These are phyloP conservation scores for Calephelis virginiensis DNA, from an alignment of 1,140 invertebrate species.

Conservation along the genomic window DNA sequence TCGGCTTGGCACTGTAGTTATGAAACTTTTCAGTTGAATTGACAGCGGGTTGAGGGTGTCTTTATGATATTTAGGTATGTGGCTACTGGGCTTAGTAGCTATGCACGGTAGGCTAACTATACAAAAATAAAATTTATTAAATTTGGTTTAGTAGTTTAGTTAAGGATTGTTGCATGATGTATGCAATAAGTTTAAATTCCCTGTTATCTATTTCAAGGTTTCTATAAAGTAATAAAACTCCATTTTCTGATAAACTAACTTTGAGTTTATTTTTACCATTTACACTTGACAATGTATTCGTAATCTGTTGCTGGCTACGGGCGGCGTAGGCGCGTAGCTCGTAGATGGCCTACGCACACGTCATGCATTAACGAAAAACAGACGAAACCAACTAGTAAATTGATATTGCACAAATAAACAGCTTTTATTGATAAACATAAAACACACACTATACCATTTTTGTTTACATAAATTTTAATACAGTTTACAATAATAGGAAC, in stretches of 20 bases:
- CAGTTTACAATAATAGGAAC: conserved; percentile 74
- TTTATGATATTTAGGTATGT: too few species aligned
- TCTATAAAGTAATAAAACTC: conserved; percentile 57
- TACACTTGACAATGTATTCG: conserved; percentile 80
- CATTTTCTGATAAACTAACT: conserved; percentile 79
- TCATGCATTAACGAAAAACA: conserved; percentile 37
- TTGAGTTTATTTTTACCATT: conserved; percentile 81
- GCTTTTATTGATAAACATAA: conserved; percentile 24
- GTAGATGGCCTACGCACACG: conserved; percentile 57
- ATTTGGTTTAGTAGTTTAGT: too few species aligned
- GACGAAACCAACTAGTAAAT: conserved; percentile 27
- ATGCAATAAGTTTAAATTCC: too few species aligned
- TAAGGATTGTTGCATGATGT: too few species aligned
- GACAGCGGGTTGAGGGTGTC: too few species aligned
- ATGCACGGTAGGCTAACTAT: too few species aligned
- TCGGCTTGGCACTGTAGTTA: too few species aligned
- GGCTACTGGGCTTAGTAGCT: too few species aligned
- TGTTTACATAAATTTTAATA: conserved; percentile 61
- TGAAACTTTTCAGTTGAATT: too few species aligned
- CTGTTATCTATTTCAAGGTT: too few species aligned
- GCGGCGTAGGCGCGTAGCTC: conserved; percentile 57
- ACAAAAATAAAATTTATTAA: too few species aligned
- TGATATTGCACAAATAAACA: conserved; percentile 33
- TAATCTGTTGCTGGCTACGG: conserved; percentile 75
- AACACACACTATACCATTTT: conserved; percentile 40